Percentiles rank a stretch among this genome's conserved stretches.
Conservation (phyloP, 2,797 vertebrate species). For the Hypotaenidia okinawae region DNA sequence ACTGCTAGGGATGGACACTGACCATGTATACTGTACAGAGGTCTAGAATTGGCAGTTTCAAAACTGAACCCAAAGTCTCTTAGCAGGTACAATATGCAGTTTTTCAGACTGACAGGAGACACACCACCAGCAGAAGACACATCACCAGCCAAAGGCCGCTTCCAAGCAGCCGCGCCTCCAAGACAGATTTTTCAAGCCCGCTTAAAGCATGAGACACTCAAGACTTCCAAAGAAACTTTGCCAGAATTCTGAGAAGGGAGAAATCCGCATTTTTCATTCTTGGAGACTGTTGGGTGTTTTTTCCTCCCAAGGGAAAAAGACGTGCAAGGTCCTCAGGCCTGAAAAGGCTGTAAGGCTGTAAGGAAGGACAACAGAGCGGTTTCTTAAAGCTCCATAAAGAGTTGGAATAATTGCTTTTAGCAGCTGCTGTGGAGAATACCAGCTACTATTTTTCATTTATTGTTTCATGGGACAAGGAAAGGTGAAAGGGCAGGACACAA, state of each 20-base stretch:
- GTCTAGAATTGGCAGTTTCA: neutral
- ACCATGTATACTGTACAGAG: neutral
- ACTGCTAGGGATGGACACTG: neutral
- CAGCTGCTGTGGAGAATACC: constrained; percentile 28
- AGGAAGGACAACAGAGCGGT: neutral
- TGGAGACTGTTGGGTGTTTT: neutral
- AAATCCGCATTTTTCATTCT: constrained; percentile 14
- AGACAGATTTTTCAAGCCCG: neutral
- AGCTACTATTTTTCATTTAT: constrained; percentile 47
- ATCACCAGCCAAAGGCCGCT: neutral
- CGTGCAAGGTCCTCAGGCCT: neutral
- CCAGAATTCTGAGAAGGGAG: neutral
- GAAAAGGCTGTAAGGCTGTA: neutral
- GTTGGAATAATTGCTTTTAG: constrained; percentile 44
- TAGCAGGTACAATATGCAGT: neutral
- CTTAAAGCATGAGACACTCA: neutral
- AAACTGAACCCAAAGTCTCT: neutral
- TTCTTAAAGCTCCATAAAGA: constrained; percentile 47
- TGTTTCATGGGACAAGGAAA: constrained; percentile 48
- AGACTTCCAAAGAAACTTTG: neutral
- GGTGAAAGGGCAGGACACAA: constrained; percentile 57
- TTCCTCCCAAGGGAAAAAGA: neutral
- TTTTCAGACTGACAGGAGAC: neutral
- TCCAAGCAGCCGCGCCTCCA: neutral
- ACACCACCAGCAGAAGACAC: neutral